phyloP scores from a whole-genome alignment of 2,113 vertebrate species.

The Hymenochirus boettgeri region DNA sequence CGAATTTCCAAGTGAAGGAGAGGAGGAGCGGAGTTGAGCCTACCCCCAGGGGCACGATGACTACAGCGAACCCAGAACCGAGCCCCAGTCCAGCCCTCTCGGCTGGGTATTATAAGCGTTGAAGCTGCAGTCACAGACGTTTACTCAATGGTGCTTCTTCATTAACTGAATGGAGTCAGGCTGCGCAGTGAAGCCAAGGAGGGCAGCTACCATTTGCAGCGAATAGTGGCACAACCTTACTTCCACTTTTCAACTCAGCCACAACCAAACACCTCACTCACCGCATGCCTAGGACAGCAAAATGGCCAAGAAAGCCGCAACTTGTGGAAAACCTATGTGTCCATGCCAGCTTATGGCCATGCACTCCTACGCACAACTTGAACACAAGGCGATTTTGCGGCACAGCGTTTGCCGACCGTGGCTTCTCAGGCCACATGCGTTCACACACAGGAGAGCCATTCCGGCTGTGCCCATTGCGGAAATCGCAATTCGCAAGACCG shows the following conservation, averaged over 20 bases:
- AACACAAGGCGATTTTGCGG: conserved; percentile 94
- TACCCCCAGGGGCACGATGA: conserved; percentile 81
- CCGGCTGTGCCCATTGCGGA: conserved; percentile 91
- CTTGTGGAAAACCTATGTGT: conserved; percentile 90
- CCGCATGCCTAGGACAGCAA: conserved; percentile 98
- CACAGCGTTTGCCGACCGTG: conserved; percentile 95
- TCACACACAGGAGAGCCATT: conserved; percentile 96
- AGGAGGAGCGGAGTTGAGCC: conserved; percentile 80
- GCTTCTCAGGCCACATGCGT: conserved; percentile 92
- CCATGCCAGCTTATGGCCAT: conserved; percentile 96
- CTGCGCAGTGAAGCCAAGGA: conserved; percentile 71
- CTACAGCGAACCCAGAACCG: conserved; percentile 94
- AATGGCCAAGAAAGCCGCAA: conserved; percentile 93
- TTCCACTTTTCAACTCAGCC: conserved; percentile 96
- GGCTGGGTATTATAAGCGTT: conserved; percentile 85
- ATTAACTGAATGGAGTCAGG: conserved; percentile 91
- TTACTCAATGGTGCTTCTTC: conserved; percentile 98
- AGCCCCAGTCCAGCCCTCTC: conserved; percentile 93
- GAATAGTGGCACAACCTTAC: conserved; percentile 95
- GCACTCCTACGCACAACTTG: conserved; percentile 94
- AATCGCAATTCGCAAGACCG: conserved; percentile 97
- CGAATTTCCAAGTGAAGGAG: conserved; percentile 80
- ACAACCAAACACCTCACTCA: conserved; percentile 98
- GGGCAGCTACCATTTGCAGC: conserved; percentile 79
- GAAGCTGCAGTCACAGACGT: conserved; percentile 90